Evolutionary conservation across 2,888 invertebrate species (phyloP).

Genomic region (Muscina levida): DNA sequence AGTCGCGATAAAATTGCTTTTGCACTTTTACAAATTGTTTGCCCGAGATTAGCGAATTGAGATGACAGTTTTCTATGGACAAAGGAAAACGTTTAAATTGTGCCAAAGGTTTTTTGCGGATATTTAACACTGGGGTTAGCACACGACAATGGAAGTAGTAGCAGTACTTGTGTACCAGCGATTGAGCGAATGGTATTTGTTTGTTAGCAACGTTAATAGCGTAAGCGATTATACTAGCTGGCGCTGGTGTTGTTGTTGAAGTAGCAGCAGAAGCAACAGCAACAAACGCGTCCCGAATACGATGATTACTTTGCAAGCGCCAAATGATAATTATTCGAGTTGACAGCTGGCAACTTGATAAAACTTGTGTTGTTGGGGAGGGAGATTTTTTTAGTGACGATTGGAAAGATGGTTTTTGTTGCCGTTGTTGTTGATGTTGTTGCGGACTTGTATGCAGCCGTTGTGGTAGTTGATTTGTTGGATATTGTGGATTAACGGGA

Average conservation of each 20-base stretch:
- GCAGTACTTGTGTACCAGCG: conserved; percentile 1
- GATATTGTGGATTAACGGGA: conserved; percentile 61
- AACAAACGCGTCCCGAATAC: no score
- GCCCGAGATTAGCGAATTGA: conserved; percentile 73
- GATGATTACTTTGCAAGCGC: conserved; percentile 52
- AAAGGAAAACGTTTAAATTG: conserved; percentile 49
- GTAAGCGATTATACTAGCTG: conserved; percentile 35
- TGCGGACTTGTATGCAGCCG: conserved; percentile 47
- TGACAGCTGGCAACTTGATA: conserved; percentile 52
- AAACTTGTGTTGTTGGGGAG: conserved; percentile 57
- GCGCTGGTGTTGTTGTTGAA: no score
- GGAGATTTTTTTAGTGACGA: conserved; percentile 48
- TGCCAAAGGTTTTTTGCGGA: conserved; percentile 35
- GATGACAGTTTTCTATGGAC: conserved; percentile 72
- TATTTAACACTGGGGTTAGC: conserved; percentile 34
- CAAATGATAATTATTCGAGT: conserved; percentile 48
- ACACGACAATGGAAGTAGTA: conserved; percentile 27
- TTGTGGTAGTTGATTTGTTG: conserved; percentile 45
- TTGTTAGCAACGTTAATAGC: conserved; percentile 60
- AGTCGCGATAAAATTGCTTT: conserved; percentile 76
- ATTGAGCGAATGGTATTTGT: conserved; percentile 59
- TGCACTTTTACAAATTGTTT: conserved; percentile 76
- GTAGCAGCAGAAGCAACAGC: conserved; percentile 19
- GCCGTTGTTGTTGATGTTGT: conserved; percentile 11
- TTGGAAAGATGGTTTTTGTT: conserved; percentile 16